Base-by-base conservation (phyloP, 2,888 invertebrate species). In the Craniophora ligustri region DNA sequence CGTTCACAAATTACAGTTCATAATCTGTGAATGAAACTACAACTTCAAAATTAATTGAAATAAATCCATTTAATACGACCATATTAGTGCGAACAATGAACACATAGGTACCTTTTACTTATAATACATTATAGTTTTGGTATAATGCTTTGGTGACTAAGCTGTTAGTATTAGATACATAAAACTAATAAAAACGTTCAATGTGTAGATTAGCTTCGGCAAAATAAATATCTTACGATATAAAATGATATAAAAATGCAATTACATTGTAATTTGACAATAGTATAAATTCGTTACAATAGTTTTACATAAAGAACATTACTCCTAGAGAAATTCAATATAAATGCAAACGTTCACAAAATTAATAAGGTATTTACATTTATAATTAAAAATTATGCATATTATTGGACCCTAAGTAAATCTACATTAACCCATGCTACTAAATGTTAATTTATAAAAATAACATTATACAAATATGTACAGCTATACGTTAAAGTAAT, bases 381-480 rank as follows among this genome's bases (percentile, higher is more conserved):
- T 40, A 45, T 30, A 42, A 45, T 30, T 51, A 67, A 56, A 55
- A 49, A 48, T 50, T 69, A 64, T 68, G 34, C 50, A 69, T 56
- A 41, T 68, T 44, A 58, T 82, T 82, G 82, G 82, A 82, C 82
- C 83, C 83, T 81, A 82, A 73, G 65, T 76, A 70, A 71, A 69
- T 67, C 64, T 64, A 78, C 56, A 50, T 65, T 63, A 65, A 42
- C 58, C 36, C 19, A 55, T 44, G 40, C 44, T 63, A 63, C 42
- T n/a, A 45, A 48, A 58, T 5, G 18, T 38, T 10, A 30, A 38
- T 15, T 18, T 19, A 21, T 26, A 41, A n/a, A 47, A 42, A 23
- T 30, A 35, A 49, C 0, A 1, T 23, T 36, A 30, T 42, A 34
- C 35, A 38, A 40, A 48, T 61, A 65, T 65, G 38, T 55, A 61